Evolutionary conservation across 2,113 vertebrate genomes (phyloP).

Genomic region (Montifringilla adamsi): DNA sequence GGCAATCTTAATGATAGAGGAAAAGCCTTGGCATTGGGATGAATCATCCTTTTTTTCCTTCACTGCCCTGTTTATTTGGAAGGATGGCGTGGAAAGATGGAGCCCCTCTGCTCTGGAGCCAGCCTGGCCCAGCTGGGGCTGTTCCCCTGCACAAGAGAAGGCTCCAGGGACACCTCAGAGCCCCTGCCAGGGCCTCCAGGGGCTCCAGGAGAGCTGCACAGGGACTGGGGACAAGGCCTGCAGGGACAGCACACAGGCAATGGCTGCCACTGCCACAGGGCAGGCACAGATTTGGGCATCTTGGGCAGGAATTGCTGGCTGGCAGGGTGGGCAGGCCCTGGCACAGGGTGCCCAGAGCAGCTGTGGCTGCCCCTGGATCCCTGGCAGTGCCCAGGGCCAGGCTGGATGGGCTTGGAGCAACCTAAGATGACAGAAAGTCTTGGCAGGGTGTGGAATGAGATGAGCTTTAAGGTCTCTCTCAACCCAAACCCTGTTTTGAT

Average conservation of each 20-base stretch:
- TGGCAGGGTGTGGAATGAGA: rapidly evolving
- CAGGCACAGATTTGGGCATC: rapidly evolving
- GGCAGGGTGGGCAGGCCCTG: background rate
- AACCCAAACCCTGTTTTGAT: background rate
- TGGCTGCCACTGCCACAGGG: background rate
- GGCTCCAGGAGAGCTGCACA: background rate
- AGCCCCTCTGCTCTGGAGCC: background rate
- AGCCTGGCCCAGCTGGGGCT: background rate
- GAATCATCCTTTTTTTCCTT: background rate
- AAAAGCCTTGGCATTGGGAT: background rate
- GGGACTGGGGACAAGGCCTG: background rate
- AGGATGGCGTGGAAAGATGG: background rate
- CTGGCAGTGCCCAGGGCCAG: background rate
- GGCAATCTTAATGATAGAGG: background rate
- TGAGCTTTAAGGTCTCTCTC: background rate
- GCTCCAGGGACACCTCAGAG: background rate
- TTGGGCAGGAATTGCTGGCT: background rate
- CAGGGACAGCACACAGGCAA: background rate
- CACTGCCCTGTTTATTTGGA: background rate
- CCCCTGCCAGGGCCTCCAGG: background rate
- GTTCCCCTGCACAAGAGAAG: background rate
- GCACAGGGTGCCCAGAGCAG: background rate
- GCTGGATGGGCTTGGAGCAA: background rate
- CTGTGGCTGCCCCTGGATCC: background rate
- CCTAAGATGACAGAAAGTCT: rapidly evolving